Conservation (phyloP, 1,140 invertebrate species). For the Drosophila melanica region DNA sequence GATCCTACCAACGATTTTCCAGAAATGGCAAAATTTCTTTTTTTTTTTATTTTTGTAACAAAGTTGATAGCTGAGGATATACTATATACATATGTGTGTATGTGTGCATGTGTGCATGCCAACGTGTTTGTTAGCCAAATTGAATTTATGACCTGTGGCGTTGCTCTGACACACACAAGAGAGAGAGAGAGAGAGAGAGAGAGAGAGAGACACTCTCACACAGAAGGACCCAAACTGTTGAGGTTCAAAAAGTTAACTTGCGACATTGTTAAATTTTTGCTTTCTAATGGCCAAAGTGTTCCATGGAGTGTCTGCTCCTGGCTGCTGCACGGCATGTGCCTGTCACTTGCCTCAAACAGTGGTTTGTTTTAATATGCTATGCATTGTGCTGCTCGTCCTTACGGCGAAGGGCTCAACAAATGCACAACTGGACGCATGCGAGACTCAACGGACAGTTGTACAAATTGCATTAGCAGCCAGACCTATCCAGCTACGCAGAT, state of each 20-base stretch:
- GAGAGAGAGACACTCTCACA: not conserved
- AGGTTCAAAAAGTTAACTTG: slow-evolving; percentile 44
- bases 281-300: slow-evolving; percentile 72
- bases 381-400: slow-evolving; percentile 35
- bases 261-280: slow-evolving; percentile 78
- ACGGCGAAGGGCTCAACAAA: not conserved
- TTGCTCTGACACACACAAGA: slow-evolving; percentile 42
- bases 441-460: slow-evolving; percentile 10
- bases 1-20: slow-evolving; percentile 54
- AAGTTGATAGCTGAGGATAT: slow-evolving; percentile 35
- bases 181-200: not conserved
- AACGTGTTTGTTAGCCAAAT: slow-evolving; percentile 80
- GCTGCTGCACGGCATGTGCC: slow-evolving; percentile 50
- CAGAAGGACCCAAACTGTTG: slow-evolving; percentile 14
- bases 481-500: slow-evolving; percentile 31
- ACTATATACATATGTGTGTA: not conserved
- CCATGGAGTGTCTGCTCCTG: slow-evolving; percentile 28
- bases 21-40: slow-evolving; percentile 59
- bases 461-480: slow-evolving; percentile 49
- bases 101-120: slow-evolving; percentile 23
- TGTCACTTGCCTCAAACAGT: slow-evolving; percentile 62
- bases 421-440: slow-evolving; percentile 10
- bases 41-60: slow-evolving; percentile 46
- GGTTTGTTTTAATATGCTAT: slow-evolving; percentile 63
- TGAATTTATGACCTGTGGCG: slow-evolving; percentile 81